phyloP scores from a whole-genome alignment of 1,140 invertebrate genomes.

The Zaprionus lachaisei region DNA sequence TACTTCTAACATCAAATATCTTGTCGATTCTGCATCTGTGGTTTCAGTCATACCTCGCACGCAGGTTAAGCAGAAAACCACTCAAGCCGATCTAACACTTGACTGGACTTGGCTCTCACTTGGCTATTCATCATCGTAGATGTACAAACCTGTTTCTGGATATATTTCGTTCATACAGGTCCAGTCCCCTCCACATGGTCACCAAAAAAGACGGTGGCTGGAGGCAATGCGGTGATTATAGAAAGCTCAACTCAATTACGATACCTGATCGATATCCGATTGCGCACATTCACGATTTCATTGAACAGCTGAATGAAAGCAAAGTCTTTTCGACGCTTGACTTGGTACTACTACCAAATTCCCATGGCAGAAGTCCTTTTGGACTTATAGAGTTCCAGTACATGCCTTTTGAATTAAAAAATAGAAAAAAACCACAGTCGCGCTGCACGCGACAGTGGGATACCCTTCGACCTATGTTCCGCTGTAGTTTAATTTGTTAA shows the following conservation, averaged over 20 bases:
- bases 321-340: too few species aligned
- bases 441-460: too few species aligned
- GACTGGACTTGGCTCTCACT: constrained; percentile 34
- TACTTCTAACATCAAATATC: neutral
- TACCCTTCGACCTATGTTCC: too few species aligned
- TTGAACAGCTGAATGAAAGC: neutral
- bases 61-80: too few species aligned
- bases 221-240: constrained; percentile 85
- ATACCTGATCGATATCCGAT: constrained; percentile 62
- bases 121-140: constrained; percentile 84
- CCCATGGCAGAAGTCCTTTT: neutral
- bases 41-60: constrained; percentile 47
- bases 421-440: too few species aligned
- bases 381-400: neutral
- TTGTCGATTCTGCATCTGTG: constrained; percentile 36
- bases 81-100: too few species aligned
- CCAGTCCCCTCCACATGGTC: constrained; percentile 84
- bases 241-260: constrained; percentile 83
- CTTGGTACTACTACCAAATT: neutral
- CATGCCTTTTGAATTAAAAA: neutral
- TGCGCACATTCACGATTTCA: constrained; percentile 6
- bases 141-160: constrained; percentile 49
- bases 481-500: too few species aligned
- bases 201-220: constrained; percentile 78
- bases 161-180: constrained; percentile 78